A percentile compares a stretch with the other conserved stretches of the same genome.
Evolutionary conservation across 2,888 invertebrate genomes (phyloP).

Genomic region (Capitulum mitella): DNA sequence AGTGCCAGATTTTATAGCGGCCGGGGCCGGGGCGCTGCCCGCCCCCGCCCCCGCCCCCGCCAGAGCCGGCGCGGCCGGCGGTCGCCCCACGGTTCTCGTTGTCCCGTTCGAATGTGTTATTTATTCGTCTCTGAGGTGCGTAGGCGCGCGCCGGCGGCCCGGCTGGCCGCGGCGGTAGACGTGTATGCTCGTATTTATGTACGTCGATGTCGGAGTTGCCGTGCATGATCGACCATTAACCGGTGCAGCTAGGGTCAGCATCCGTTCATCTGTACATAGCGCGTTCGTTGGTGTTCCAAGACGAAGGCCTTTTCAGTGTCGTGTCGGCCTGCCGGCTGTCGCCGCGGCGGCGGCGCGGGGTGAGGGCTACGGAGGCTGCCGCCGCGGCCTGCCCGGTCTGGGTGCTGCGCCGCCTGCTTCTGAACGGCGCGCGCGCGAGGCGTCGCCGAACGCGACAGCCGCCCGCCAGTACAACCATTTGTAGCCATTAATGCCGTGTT

Average conservation of each 20-base stretch:
- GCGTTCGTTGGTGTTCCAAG: not conserved
- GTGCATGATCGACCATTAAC: not conserved
- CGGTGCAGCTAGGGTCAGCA: not conserved
- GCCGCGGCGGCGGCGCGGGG: not conserved
- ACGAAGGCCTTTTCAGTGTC: not conserved
- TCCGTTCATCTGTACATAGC: slow-evolving; percentile 1
- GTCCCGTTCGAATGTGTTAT: slow-evolving; percentile 3
- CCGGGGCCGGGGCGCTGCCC: not conserved
- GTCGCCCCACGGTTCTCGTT: too few species aligned
- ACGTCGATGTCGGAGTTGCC: not conserved
- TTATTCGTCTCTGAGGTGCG: not conserved
- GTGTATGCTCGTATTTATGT: not conserved
- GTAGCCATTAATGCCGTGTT: not conserved
- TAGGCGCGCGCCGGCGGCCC: not conserved
- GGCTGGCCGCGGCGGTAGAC: not conserved
- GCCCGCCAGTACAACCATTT: not conserved
- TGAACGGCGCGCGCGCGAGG: not conserved
- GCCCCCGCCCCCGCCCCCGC: too few species aligned
- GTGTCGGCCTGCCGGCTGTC: not conserved
- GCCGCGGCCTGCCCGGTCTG: not conserved
- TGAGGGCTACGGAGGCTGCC: not conserved
- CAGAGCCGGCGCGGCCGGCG: too few species aligned
- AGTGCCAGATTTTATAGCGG: slow-evolving; percentile 8
- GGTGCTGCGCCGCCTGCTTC: not conserved
- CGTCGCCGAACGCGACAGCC: not conserved